Conservation (phyloP, 2,888 invertebrate species). For the Cataglyphis altisquamis region DNA sequence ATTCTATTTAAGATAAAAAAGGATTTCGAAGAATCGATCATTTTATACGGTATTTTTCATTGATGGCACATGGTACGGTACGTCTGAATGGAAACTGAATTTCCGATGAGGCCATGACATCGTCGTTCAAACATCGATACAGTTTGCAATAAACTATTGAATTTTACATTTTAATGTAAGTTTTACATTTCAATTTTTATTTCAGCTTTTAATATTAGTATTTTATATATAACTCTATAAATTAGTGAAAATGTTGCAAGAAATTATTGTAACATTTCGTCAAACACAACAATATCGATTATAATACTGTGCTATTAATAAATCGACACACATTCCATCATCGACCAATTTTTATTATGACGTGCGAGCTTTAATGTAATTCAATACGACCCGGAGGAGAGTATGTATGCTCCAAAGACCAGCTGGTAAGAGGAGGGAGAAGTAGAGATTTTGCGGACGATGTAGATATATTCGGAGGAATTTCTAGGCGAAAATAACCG, state of each 20-base stretch:
- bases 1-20: neutral
- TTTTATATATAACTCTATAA: neutral
- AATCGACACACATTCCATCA: conserved; percentile 8
- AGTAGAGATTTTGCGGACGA: conserved; percentile 82
- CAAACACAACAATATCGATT: neutral
- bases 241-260: neutral
- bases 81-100: conserved; percentile 16
- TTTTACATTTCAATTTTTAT: conserved; percentile 1
- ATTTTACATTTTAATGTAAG: neutral
- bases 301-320: neutral
- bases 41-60: neutral
- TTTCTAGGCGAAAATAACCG: conserved; percentile 84
- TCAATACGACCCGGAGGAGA: conserved; percentile 66
- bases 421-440: conserved; percentile 62
- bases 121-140: conserved; percentile 57
- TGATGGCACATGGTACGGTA: conserved; percentile 38
- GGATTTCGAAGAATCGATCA: neutral
- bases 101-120: conserved; percentile 31
- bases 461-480: conserved; percentile 84
- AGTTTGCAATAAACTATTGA: conserved; percentile 65
- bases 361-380: conserved; percentile 60
- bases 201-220: neutral
- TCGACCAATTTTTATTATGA: conserved; percentile 18
- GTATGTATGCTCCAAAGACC: conserved; percentile 55
- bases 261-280: neutral